These are phyloP conservation scores for Agapostemon virescens DNA, from an alignment of 2,888 invertebrate species.

Conservation along the genomic window DNA sequence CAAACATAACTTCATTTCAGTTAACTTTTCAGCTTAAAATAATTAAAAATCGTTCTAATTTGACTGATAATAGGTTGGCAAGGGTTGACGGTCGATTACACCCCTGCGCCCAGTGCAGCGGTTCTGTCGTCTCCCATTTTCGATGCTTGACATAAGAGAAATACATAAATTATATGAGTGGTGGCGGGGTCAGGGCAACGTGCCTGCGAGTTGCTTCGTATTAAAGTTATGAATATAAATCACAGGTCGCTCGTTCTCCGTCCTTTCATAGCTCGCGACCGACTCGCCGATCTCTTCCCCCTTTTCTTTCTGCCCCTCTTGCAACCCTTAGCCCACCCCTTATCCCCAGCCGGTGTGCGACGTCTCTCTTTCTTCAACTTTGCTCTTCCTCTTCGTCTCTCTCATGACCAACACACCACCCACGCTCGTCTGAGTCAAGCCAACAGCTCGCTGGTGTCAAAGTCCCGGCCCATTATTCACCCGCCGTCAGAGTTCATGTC, in stretches of 20 bases:
- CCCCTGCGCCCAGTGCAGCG: conserved; percentile 4
- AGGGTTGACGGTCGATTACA: conserved; percentile 16
- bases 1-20: background rate
- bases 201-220: conserved; percentile 76
- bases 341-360: background rate
- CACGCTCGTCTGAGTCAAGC: conserved; percentile 37
- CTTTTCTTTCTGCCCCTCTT: conserved; percentile 19
- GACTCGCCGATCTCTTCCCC: conserved; percentile 32
- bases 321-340: conserved; percentile 8
- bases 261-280: conserved; percentile 56
- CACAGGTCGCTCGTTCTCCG: conserved; percentile 66
- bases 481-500: conserved; percentile 72
- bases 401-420: conserved; percentile 27
- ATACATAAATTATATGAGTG: conserved; percentile 73
- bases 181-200: conserved; percentile 67
- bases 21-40: background rate
- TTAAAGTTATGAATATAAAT: conserved; percentile 79
- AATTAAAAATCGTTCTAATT: background rate
- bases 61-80: conserved; percentile 5
- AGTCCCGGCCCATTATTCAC: conserved; percentile 74
- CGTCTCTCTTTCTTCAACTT: background rate
- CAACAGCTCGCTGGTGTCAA: conserved; percentile 71
- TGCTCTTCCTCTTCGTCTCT: conserved; percentile 24
- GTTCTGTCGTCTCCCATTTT: conserved; percentile 35
- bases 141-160: conserved; percentile 64